phyloP scores from a whole-genome alignment of 2,797 vertebrate genomes.

The Coregonus ussuriensis region DNA sequence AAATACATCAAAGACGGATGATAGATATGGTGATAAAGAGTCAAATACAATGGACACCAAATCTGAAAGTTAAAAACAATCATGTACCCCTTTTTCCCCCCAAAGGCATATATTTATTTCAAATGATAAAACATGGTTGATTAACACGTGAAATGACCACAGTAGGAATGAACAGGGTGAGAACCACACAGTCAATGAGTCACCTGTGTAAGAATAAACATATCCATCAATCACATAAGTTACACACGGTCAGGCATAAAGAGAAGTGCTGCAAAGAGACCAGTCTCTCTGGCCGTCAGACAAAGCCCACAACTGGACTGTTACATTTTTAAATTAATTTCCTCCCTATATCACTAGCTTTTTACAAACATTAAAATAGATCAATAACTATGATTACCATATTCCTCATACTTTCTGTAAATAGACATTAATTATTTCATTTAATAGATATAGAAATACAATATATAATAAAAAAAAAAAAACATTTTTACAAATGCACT shows the following conservation, averaged over 20 bases:
- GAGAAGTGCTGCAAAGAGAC: constrained; percentile 45
- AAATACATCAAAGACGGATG: too few species aligned
- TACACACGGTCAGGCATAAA: constrained; percentile 28
- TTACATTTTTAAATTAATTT: constrained; percentile 56
- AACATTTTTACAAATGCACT: constrained; percentile 46
- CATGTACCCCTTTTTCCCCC: constrained; percentile 55
- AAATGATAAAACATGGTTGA: constrained; percentile 72
- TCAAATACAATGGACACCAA: neutral
- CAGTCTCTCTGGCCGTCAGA: constrained; percentile 35
- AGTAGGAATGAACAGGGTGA: constrained; percentile 38
- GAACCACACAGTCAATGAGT: constrained; percentile 19
- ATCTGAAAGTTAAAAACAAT: neutral
- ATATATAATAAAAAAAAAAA: constrained; percentile 5
- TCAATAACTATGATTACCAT: constrained; percentile 78
- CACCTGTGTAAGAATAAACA: constrained; percentile 32
- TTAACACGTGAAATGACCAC: constrained; percentile 64
- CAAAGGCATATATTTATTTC: constrained; percentile 69
- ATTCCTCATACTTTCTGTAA: constrained; percentile 72
- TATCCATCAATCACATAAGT: constrained; percentile 20
- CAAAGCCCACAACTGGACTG: constrained; percentile 54
- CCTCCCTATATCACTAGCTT: constrained; percentile 77
- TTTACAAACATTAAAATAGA: constrained; percentile 87
- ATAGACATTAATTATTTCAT: constrained; percentile 80
- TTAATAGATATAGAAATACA: constrained; percentile 61
- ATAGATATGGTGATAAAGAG: constrained; percentile 4